Conservation (phyloP, 2,797 vertebrate species). For the Lagodon rhomboides region DNA sequence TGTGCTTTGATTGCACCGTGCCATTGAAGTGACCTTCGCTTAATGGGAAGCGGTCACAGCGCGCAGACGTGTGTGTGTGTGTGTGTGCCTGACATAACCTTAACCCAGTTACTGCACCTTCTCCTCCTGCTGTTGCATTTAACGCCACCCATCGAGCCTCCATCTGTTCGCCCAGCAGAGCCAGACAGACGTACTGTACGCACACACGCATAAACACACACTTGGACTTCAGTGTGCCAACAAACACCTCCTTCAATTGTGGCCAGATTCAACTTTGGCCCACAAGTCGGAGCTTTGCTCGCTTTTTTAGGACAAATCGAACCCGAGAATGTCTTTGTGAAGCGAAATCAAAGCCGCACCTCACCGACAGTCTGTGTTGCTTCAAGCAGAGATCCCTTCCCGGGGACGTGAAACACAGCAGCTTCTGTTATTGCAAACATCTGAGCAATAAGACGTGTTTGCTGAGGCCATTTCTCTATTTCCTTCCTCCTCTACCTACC, state of each 20-base stretch:
- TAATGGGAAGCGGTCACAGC: slow-evolving; percentile 51
- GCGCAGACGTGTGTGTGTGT: slow-evolving; percentile 17
- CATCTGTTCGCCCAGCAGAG: slow-evolving; percentile 67
- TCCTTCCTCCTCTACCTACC: slow-evolving; percentile 10
- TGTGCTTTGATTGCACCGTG: slow-evolving; percentile 57
- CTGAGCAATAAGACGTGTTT: slow-evolving; percentile 31
- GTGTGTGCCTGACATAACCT: slow-evolving; percentile 46
- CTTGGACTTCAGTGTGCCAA: neutral
- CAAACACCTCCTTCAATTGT: neutral
- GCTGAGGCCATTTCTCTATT: slow-evolving; percentile 33
- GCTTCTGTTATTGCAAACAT: slow-evolving; percentile 34
- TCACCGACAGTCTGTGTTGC: neutral
- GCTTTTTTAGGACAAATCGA: slow-evolving; percentile 10
- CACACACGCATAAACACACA: neutral
- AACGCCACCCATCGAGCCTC: slow-evolving; percentile 67
- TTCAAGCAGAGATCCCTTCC: neutral
- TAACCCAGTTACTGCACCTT: slow-evolving; percentile 45
- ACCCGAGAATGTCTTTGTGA: neutral
- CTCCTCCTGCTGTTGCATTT: slow-evolving; percentile 62
- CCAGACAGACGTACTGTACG: slow-evolving; percentile 15
- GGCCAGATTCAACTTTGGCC: slow-evolving; percentile 15
- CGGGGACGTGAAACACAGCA: neutral
- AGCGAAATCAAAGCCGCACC: neutral
- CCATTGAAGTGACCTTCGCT: slow-evolving; percentile 73
- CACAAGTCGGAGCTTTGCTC: slow-evolving; percentile 25